Conservation (phyloP, 2,113 vertebrate genomes). For the Gavialis gangeticus region DNA sequence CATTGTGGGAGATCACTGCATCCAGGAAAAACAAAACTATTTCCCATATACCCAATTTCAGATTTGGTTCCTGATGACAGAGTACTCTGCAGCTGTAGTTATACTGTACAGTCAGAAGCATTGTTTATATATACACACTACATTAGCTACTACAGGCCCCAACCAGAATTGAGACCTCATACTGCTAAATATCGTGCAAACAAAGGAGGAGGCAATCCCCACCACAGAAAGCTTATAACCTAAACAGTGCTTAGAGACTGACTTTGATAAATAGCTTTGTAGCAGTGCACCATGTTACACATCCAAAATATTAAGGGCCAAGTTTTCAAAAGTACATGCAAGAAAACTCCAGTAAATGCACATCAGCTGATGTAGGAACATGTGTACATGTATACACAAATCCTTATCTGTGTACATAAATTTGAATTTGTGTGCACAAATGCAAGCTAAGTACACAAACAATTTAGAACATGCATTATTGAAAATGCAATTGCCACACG, state of each 20-base stretch:
- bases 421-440: conserved; percentile 59
- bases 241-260: not conserved
- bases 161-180: not conserved
- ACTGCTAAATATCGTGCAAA: conserved; percentile 1
- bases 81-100: not conserved
- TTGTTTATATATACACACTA: rapidly evolving
- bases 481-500: conserved; percentile 36
- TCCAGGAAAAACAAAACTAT: not conserved
- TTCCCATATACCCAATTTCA: not conserved
- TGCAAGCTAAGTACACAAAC: conserved; percentile 54
- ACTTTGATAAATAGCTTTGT: not conserved
- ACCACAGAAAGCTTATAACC: not conserved
- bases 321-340: conserved; percentile 14
- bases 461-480: conserved; percentile 34
- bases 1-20: not conserved
- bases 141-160: rapidly evolving
- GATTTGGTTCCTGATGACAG: not conserved
- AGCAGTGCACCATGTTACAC: not conserved
- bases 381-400: not conserved
- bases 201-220: not conserved
- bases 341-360: conserved; percentile 60
- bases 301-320: conserved; percentile 28
- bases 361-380: conserved; percentile 29
- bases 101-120: not conserved
- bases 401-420: conserved; percentile 40